Conservation (phyloP, 2,113 vertebrate genomes). For the Eidolon helvum region DNA sequence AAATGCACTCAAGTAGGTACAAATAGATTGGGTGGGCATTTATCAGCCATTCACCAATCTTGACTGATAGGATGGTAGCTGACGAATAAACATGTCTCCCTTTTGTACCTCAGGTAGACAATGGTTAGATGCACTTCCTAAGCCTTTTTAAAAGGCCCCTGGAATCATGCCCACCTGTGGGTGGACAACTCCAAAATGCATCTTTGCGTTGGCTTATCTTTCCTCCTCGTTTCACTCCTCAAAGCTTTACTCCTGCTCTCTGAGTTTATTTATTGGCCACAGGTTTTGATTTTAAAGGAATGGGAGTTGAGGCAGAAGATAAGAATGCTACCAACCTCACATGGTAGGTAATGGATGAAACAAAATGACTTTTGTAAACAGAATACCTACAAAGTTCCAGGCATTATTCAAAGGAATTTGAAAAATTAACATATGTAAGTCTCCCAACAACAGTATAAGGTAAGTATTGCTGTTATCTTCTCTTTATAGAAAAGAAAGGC, state of each 20-base stretch:
- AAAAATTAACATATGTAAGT: background rate
- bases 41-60: no score
- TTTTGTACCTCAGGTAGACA: background rate
- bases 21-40: fast-evolving
- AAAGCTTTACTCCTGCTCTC: background rate
- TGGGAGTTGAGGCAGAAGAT: background rate
- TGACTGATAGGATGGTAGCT: background rate
- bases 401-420: background rate
- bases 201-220: background rate
- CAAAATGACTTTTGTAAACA: no score
- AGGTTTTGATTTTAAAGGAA: background rate
- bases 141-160: background rate
- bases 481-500: background rate
- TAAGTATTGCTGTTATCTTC: no score
- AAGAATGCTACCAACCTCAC: background rate
- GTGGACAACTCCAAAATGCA: fast-evolving
- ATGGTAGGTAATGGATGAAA: background rate
- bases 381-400: background rate
- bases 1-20: no score
- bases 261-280: no score
- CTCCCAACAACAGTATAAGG: background rate
- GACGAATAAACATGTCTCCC: background rate
- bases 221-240: fast-evolving
- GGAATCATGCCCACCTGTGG: background rate
- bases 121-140: background rate